A percentile compares a stretch with the other conserved stretches of the same genome.
phyloP scores from a whole-genome alignment of 2,113 vertebrate species.

The Malurus elegans region DNA sequence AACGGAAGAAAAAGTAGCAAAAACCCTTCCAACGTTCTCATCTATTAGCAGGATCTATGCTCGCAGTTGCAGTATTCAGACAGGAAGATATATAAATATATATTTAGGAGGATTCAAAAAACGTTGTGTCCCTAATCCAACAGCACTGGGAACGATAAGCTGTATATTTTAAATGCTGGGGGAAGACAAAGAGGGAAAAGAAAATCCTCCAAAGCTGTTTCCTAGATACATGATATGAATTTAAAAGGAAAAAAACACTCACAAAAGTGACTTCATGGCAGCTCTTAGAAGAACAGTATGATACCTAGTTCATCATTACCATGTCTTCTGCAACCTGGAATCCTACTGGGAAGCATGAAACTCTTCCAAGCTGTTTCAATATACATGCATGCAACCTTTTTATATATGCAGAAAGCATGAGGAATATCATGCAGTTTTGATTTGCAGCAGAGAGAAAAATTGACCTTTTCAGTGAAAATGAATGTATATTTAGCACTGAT shows the following conservation, averaged over 20 bases:
- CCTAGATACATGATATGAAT: not conserved
- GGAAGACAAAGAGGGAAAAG: not conserved
- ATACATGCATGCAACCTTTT: not conserved
- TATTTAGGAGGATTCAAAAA: not conserved
- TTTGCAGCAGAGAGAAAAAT: not conserved
- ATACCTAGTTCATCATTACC: not conserved
- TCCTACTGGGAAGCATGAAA: not conserved
- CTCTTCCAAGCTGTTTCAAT: not conserved
- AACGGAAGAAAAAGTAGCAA: not conserved
- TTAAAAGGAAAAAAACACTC: not conserved
- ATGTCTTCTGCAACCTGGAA: constrained; percentile 4
- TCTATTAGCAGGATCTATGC: not conserved
- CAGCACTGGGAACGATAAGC: not conserved
- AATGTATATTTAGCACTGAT: constrained; percentile 2
- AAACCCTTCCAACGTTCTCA: not conserved
- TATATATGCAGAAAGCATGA: not conserved
- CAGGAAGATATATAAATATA: not conserved
- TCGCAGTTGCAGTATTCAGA: not conserved
- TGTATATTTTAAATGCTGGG: not conserved
- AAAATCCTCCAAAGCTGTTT: not conserved
- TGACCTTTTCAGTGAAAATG: constrained; percentile 11
- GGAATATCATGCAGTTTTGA: not conserved
- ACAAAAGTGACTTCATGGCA: constrained; percentile 17
- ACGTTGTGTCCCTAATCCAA: not conserved
- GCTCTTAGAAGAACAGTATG: not conserved